phyloP scores from a whole-genome alignment of 2,113 vertebrate genomes.

The Cephalopterus ornatus region DNA sequence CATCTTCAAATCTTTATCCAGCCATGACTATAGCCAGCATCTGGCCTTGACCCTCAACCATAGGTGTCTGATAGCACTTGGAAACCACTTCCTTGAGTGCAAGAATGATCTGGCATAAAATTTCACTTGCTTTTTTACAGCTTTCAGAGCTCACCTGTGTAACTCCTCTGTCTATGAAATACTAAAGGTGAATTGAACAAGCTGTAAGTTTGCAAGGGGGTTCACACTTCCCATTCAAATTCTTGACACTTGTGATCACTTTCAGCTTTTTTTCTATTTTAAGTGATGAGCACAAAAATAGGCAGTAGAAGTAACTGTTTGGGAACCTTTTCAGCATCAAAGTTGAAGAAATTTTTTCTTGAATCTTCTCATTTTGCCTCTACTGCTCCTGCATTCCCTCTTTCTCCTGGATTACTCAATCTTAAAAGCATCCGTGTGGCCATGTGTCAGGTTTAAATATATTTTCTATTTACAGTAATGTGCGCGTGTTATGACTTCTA shows the following conservation, averaged over 20 bases:
- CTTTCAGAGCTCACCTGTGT: not conserved
- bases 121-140: not conserved
- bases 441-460: not conserved
- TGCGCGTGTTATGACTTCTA: not conserved
- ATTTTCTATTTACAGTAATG: not conserved
- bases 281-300: not conserved
- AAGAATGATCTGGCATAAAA: not conserved
- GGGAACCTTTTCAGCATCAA: not conserved
- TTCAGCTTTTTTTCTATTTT: not conserved
- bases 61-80: not conserved
- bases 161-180: not conserved
- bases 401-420: not conserved
- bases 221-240: rapidly evolving
- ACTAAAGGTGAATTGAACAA: not conserved
- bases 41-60: not conserved
- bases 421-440: not conserved
- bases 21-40: not conserved
- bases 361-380: not conserved
- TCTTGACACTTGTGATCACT: not conserved
- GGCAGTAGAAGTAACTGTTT: not conserved
- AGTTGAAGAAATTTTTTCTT: not conserved
- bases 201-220: not conserved
- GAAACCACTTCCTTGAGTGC: not conserved
- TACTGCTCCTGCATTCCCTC: not conserved
- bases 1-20: not conserved